Percentiles rank a stretch among this genome's conserved stretches.
phyloP scores from a whole-genome alignment of 1,140 invertebrate genomes.

The Halotydeus destructor region DNA sequence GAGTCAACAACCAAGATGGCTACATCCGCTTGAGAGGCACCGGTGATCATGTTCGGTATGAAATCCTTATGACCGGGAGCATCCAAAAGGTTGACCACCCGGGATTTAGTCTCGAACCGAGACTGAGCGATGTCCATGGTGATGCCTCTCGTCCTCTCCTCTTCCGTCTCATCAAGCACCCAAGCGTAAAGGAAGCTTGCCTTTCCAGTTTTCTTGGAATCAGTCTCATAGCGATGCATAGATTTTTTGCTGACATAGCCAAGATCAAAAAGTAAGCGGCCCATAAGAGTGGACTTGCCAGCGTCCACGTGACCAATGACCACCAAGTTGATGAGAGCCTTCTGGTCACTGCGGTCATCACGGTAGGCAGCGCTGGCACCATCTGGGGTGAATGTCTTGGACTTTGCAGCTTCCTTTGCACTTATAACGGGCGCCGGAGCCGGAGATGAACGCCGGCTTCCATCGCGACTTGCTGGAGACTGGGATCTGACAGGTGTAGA shows the following conservation, averaged over 20 bases:
- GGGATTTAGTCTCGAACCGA: conserved; percentile 73
- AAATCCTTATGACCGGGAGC: conserved; percentile 95
- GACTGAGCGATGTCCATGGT: conserved; percentile 93
- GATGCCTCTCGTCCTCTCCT: conserved; percentile 72
- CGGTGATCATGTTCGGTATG: conserved; percentile 98
- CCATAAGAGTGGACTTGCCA: conserved; percentile 94
- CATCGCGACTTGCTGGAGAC: too few species aligned
- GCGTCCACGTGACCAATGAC: conserved; percentile 98
- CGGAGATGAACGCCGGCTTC: too few species aligned
- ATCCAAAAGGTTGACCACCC: conserved; percentile 68
- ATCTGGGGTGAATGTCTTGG: conserved; percentile 19
- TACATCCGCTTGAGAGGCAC: conserved; percentile 89
- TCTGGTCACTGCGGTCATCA: conserved; percentile 46
- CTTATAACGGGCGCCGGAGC: too few species aligned
- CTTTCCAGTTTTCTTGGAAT: conserved; percentile 92
- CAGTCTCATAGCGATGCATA: conserved; percentile 91
- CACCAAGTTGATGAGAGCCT: conserved; percentile 76
- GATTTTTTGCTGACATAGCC: conserved; percentile 70
- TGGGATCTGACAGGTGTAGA: too few species aligned
- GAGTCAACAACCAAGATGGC: conserved; percentile 89
- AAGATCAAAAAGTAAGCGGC: conserved; percentile 68
- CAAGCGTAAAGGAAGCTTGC: conserved; percentile 96
- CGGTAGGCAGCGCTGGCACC: conserved; percentile 34
- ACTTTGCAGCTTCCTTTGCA: too few species aligned
- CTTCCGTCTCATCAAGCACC: conserved; percentile 96